phyloP scores from a whole-genome alignment of 2,113 vertebrate genomes.

The Cyphomyrus discorhynchus region DNA sequence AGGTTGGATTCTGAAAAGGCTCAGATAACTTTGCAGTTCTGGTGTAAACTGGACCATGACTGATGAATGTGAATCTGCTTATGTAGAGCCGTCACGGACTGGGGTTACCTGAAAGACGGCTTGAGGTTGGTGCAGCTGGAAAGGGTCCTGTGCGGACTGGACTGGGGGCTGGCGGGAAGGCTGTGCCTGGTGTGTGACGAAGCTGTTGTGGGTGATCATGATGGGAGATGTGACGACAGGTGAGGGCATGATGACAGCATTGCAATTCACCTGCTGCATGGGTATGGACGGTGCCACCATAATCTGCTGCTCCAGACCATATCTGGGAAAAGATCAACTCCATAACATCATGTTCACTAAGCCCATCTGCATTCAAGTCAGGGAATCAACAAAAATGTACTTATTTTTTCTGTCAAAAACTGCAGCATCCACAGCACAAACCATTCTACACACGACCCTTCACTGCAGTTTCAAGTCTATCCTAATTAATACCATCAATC shows the following conservation, averaged over 20 bases:
- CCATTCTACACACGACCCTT: not conserved
- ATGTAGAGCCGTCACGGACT: not conserved
- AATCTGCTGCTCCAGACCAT: constrained; percentile 63
- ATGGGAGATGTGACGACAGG: constrained; percentile 60
- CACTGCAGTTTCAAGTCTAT: not conserved
- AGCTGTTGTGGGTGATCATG: constrained; percentile 59
- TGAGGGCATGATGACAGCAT: constrained; percentile 51
- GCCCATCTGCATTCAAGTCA: not conserved
- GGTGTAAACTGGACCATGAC: not conserved
- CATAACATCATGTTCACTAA: not conserved
- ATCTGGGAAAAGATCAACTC: constrained; percentile 51
- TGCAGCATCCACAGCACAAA: not conserved
- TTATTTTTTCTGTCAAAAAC: not conserved
- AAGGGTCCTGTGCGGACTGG: constrained; percentile 46
- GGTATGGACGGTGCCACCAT: constrained; percentile 44
- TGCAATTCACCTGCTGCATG: constrained; percentile 59
- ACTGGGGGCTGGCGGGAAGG: constrained; percentile 55
- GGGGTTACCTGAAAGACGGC: constrained; percentile 64
- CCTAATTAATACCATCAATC: not conserved
- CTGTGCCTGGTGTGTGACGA: constrained; percentile 57
- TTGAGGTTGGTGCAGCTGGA: constrained; percentile 63
- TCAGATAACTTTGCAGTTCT: not conserved
- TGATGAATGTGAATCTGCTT: not conserved
- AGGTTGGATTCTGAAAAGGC: not conserved
- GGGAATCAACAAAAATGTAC: not conserved